Conservation (phyloP, 2,113 vertebrate genomes). For the Dromas ardeola region DNA sequence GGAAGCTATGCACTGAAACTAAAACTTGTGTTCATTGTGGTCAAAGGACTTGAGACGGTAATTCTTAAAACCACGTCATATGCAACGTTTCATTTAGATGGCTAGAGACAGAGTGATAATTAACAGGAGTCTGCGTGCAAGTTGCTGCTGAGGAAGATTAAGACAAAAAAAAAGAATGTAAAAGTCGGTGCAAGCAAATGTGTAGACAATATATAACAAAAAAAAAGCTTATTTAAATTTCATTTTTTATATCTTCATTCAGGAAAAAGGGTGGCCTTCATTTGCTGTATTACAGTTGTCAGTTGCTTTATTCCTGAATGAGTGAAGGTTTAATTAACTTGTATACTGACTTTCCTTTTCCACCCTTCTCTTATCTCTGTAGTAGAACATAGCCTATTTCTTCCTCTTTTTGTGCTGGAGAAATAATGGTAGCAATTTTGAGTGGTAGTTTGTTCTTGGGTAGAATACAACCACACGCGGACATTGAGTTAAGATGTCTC, state of each 20-base stretch:
- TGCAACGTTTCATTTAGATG: background rate
- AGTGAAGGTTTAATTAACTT: background rate
- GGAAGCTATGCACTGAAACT: background rate
- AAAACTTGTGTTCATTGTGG: background rate
- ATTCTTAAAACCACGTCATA: background rate
- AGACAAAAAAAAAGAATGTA: background rate
- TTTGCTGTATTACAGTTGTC: background rate
- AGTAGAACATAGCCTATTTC: background rate
- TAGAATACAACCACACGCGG: background rate
- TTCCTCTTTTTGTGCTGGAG: background rate
- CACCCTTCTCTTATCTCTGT: background rate
- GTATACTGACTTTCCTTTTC: background rate
- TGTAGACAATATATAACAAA: background rate
- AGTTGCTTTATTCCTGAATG: background rate
- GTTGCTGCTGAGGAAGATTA: background rate
- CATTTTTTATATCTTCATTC: background rate
- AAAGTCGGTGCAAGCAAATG: background rate
- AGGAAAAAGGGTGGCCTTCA: background rate
- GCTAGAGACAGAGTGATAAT: background rate
- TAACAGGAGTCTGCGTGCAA: background rate
- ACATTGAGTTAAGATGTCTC: background rate
- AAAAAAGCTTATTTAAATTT: background rate
- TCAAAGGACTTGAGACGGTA: background rate
- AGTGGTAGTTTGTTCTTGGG: background rate
- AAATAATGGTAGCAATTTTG: background rate